Conservation (phyloP, 37 sponge, comb jelly and placozoan genomes). For the Geodia barretti region DNA sequence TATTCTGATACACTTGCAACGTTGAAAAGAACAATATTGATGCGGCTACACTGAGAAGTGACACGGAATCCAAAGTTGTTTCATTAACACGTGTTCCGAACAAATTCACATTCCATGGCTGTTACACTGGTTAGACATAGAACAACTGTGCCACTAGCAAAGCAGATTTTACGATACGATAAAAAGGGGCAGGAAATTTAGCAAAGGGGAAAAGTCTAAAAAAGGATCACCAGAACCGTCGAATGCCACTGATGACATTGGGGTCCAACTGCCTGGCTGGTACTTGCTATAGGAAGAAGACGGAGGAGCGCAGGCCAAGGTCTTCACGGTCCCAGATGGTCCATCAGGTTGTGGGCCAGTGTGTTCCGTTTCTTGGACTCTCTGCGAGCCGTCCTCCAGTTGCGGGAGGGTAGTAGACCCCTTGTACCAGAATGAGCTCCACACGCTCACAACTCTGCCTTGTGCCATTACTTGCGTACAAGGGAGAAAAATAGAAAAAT, state of each 20-base stretch:
- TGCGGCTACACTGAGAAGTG: background rate
- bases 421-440: conserved; percentile 52
- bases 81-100: background rate
- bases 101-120: background rate
- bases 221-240: too few relatives aligned
- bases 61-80: background rate
- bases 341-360: conserved; percentile 59
- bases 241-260: conserved; percentile 43
- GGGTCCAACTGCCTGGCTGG: conserved; percentile 57
- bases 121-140: too few relatives aligned
- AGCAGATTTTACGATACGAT: too few relatives aligned
- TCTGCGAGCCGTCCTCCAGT: conserved; percentile 33
- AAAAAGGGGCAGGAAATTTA: too few relatives aligned
- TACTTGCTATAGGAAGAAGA: conserved; percentile 45
- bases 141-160: too few relatives aligned
- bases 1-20: background rate
- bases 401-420: conserved; percentile 15
- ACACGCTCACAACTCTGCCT: conserved; percentile 6
- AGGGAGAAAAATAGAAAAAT: background rate
- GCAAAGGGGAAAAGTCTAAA: too few relatives aligned
- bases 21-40: background rate
- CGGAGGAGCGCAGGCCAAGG: conserved; percentile 44
- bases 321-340: conserved; percentile 49
- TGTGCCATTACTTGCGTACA: background rate
- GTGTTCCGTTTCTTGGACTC: conserved; percentile 47